Conservation (phyloP, 2,113 vertebrate species). For the Nycticryphes semicollaris region DNA sequence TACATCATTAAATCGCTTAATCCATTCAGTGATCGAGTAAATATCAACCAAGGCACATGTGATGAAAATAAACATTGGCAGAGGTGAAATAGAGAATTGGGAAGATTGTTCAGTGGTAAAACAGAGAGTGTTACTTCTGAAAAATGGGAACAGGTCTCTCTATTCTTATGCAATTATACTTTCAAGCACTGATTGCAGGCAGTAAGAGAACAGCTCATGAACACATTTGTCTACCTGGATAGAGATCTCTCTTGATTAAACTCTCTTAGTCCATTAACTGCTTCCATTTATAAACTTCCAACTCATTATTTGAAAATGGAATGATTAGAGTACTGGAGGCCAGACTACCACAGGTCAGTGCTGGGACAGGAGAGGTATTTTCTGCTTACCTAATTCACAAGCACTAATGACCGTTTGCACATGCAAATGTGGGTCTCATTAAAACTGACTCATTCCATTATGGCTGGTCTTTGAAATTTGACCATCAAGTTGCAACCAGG, state of each 20-base stretch:
- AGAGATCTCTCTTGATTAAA: not conserved
- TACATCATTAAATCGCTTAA: not conserved
- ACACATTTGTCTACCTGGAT: not conserved
- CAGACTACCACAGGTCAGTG: not conserved
- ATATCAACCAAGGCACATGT: not conserved
- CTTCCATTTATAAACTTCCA: not conserved
- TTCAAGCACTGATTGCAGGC: not conserved
- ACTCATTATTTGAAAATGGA: not conserved
- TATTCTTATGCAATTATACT: not conserved
- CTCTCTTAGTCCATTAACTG: not conserved
- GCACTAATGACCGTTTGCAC: not conserved
- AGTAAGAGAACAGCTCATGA: not conserved
- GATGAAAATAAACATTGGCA: constrained; percentile 2
- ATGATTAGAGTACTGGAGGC: not conserved
- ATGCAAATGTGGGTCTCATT: not conserved
- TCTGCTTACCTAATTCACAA: not conserved
- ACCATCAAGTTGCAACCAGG: not conserved
- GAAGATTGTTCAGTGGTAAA: not conserved
- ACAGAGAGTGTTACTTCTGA: not conserved
- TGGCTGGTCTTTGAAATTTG: not conserved
- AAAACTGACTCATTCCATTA: not conserved
- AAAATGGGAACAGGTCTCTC: not conserved
- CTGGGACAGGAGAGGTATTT: not conserved
- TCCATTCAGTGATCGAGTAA: constrained; percentile 3
- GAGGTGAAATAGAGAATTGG: not conserved